phyloP scores from a whole-genome alignment of 2,888 invertebrate genomes.

The Chloroclysta siterata region DNA sequence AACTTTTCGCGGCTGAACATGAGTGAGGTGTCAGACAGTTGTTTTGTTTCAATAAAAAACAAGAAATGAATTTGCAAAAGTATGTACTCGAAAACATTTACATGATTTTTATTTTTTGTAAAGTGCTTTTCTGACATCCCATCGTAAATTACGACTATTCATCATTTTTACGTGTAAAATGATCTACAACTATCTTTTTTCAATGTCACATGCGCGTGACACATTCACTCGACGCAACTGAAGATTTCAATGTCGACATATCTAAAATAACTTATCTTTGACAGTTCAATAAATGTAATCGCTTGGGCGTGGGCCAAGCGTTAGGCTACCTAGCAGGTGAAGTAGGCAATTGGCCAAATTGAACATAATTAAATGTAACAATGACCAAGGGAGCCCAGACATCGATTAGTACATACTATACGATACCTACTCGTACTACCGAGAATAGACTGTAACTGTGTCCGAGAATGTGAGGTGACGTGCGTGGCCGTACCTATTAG shows the following conservation, averaged over 20 bases:
- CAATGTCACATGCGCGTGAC: constrained; percentile 60
- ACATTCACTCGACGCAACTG: constrained; percentile 58
- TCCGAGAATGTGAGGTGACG: constrained; percentile 33
- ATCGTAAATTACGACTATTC: background rate
- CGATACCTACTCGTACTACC: constrained; percentile 21
- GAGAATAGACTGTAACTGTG: constrained; percentile 54
- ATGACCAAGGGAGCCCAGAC: constrained; percentile 72
- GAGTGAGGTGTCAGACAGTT: background rate
- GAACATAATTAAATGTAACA: constrained; percentile 80
- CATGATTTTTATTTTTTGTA: background rate
- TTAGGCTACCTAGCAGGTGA: constrained; percentile 79
- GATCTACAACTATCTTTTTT: constrained; percentile 26
- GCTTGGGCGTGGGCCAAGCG: constrained; percentile 71
- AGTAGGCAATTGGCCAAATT: constrained; percentile 80
- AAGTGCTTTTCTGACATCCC: background rate
- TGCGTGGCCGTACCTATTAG: constrained; percentile 39
- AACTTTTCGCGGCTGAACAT: background rate
- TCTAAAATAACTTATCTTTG: constrained; percentile 84
- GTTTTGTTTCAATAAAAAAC: background rate
- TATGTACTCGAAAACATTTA: background rate
- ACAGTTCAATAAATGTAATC: constrained; percentile 82
- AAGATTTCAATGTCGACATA: constrained; percentile 78
- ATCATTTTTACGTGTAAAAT: constrained; percentile 34
- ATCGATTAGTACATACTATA: constrained; percentile 60
- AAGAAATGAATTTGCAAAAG: background rate